Evolutionary conservation across 2,888 invertebrate genomes (phyloP), one percentile per base, ranked within the genome.

Genomic region (Vanessa cardui): DNA sequence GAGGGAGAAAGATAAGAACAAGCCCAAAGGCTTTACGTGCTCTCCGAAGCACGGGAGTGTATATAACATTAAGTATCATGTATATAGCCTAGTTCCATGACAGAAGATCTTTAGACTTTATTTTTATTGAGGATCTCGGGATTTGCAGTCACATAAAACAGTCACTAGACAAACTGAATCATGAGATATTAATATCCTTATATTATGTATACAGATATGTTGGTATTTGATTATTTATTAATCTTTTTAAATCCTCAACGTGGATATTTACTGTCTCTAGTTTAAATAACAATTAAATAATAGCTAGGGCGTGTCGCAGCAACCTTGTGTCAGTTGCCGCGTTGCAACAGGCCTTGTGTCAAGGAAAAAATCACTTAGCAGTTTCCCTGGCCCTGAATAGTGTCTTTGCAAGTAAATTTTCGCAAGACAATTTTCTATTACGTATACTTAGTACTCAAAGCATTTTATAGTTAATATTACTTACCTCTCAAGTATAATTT

Each of bases 211-310:
- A 3, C 46, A n/a, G n/a, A 6, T 46, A n/a, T 46, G 1, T n/a
- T 46, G 16, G 1, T 52, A 21, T 21, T 9, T 0, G 21, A 12
- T 21, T 12, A 20, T 15, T 15, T 26, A 16, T 52, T 26, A 16
- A 26, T 26, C n/a, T 54, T n/a, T 31, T 54, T n/a, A 8, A 54
- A 54, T n/a, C 6, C 6, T 54, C 31, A 31, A 20, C n/a, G 31
- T n/a, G 71, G 68, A 70, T 73, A 39, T 8, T 4, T 39, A 62
- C 69, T 82, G 79, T 88, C 85, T 84, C 80, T 82, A 83, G 83
- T 86, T 89, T 88, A 86, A 90, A 88, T 89, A 88, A 90, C 88
- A 91, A 90, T 91, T 90, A 90, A 89, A 90, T 90, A 90, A 90
- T 88, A 84, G 89, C 83, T 84, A 90, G 90, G 92, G 92, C 92